A percentile compares a stretch with the other conserved stretches of the same genome.
phyloP scores from a whole-genome alignment of 92 coral and sea anemone species.

The Chrysogorgia sp. region DNA sequence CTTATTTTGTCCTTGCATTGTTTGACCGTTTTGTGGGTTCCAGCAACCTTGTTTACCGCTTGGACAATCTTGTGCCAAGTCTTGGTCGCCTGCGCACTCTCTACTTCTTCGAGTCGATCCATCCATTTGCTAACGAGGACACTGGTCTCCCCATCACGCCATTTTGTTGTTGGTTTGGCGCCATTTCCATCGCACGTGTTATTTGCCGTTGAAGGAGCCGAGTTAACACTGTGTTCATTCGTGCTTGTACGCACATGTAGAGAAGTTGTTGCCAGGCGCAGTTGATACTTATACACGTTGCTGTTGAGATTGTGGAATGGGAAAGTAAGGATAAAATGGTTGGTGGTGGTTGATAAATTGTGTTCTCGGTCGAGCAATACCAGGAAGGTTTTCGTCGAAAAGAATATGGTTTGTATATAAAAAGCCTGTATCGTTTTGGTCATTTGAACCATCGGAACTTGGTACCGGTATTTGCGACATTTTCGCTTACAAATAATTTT shows the following conservation, averaged over 20 bases:
- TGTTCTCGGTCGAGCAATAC: background rate
- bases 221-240: background rate
- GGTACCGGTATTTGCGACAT: too few species aligned
- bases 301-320: background rate
- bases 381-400: background rate
- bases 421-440: too few species aligned
- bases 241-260: background rate
- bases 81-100: conserved; percentile 55
- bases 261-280: background rate
- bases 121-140: conserved; percentile 64
- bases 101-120: conserved; percentile 56
- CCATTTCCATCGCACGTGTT: conserved; percentile 9
- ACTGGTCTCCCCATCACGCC: conserved; percentile 55
- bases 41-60: conserved; percentile 59
- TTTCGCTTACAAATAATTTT: too few species aligned
- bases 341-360: background rate
- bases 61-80: conserved; percentile 58
- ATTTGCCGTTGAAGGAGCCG: background rate
- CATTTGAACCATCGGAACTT: too few species aligned
- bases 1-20: conserved; percentile 63
- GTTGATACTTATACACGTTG: background rate
- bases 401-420: background rate
- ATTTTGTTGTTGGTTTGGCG: conserved; percentile 34
- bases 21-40: conserved; percentile 41
- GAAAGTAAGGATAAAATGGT: background rate